Evolutionary conservation across 2,797 vertebrate species (phyloP).

Genomic region (Chromobotia macracanthus): DNA sequence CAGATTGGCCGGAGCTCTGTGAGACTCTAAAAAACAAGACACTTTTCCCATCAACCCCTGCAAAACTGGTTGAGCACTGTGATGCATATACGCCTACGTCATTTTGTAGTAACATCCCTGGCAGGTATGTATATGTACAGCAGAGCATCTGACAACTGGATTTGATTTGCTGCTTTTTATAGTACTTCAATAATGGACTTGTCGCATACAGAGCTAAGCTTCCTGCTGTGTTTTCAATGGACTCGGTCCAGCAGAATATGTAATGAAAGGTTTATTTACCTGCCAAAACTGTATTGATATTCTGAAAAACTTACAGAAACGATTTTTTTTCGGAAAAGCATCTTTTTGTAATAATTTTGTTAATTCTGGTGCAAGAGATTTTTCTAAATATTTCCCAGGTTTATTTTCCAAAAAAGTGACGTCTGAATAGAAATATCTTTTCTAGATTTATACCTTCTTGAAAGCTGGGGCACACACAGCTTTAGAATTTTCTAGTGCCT

Average conservation of each 20-base stretch:
- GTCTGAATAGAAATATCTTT: slow-evolving; percentile 68
- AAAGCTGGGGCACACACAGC: slow-evolving; percentile 72
- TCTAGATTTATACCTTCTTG: slow-evolving; percentile 93
- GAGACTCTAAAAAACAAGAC: slow-evolving; percentile 51
- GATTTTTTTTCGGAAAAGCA: slow-evolving; percentile 21
- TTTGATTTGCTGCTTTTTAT: slow-evolving; percentile 42
- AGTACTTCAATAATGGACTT: background rate
- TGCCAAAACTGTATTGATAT: slow-evolving; percentile 46
- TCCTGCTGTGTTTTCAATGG: background rate
- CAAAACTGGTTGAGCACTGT: slow-evolving; percentile 57
- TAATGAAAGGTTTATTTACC: slow-evolving; percentile 17
- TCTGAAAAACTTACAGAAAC: slow-evolving; percentile 28
- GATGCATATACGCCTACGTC: slow-evolving; percentile 33
- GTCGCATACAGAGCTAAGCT: too few species aligned
- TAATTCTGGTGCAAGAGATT: slow-evolving; percentile 64
- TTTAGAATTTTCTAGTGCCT: slow-evolving; percentile 95
- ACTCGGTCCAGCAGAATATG: slow-evolving; percentile 3
- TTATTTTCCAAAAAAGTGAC: slow-evolving; percentile 93
- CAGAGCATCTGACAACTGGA: slow-evolving; percentile 29
- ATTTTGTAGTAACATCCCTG: slow-evolving; percentile 22
- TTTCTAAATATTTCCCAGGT: slow-evolving; percentile 92
- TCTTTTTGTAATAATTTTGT: slow-evolving; percentile 47
- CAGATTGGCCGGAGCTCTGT: slow-evolving; percentile 56
- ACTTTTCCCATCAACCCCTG: slow-evolving; percentile 33
- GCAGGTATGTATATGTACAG: slow-evolving; percentile 25